A percentile compares a stretch with the other conserved stretches of the same genome.
phyloP scores from a whole-genome alignment of 2,797 vertebrate species.

The Falco peregrinus region DNA sequence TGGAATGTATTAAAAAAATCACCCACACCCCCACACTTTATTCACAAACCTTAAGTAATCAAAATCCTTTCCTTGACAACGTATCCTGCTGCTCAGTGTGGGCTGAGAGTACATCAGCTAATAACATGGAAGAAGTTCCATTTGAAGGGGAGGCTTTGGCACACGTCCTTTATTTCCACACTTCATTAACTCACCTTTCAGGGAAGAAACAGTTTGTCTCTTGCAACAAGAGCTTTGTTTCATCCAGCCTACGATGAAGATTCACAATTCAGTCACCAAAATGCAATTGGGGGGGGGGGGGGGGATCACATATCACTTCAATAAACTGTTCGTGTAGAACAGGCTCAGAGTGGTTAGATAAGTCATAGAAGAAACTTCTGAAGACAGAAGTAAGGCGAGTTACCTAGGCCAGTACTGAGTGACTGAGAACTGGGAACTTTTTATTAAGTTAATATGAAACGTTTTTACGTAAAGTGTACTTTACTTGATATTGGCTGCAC shows the following conservation, averaged over 20 bases:
- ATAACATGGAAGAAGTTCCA: neutral
- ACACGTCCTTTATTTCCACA: neutral
- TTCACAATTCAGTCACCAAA: neutral
- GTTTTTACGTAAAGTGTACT: neutral
- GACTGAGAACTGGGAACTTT: neutral
- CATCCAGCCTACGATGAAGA: neutral
- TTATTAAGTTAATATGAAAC: conserved; percentile 28
- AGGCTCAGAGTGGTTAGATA: neutral
- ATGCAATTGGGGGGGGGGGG: neutral
- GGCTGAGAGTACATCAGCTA: neutral
- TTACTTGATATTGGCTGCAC: conserved; percentile 38
- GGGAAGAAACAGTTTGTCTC: neutral
- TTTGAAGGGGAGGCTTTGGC: neutral
- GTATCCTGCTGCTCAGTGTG: accelerated
- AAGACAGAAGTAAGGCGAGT: neutral
- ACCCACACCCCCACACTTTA: neutral
- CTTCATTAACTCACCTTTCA: neutral
- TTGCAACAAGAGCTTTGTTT: neutral
- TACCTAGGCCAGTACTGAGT: neutral
- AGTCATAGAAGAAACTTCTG: neutral
- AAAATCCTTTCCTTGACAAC: neutral
- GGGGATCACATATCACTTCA: neutral
- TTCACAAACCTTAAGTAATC: neutral
- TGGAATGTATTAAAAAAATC: neutral
- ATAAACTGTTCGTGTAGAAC: neutral